phyloP scores from a whole-genome alignment of 2,113 vertebrate genomes.

The Mus musculus region DNA sequence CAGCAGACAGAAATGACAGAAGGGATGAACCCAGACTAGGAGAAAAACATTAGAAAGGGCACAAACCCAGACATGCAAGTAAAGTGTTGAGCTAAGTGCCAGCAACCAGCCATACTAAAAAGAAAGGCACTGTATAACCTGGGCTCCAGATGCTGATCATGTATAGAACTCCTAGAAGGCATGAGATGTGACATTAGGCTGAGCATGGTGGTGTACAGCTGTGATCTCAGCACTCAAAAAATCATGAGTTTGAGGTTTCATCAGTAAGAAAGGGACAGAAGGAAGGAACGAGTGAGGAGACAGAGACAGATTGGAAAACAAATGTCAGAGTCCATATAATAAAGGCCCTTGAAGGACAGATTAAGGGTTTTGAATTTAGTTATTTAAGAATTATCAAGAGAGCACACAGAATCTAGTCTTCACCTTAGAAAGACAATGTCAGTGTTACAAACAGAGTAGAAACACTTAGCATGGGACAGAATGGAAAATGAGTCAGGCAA shows the following conservation, averaged over 20 bases:
- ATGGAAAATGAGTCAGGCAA: slow-evolving; percentile 8
- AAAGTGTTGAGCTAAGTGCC: background rate
- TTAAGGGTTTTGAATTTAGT: slow-evolving; percentile 10
- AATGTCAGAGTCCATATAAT: background rate
- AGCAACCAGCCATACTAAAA: background rate
- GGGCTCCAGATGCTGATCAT: slow-evolving; percentile 15
- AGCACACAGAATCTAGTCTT: background rate
- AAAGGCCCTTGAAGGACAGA: background rate
- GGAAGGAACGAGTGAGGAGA: background rate
- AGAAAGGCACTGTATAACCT: background rate
- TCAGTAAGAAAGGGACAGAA: no score
- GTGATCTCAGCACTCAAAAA: background rate
- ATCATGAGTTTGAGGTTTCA: background rate
- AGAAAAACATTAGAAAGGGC: background rate
- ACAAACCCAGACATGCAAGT: background rate
- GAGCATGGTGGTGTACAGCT: background rate
- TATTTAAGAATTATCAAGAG: slow-evolving; percentile 31
- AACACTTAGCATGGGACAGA: background rate
- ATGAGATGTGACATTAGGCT: background rate
- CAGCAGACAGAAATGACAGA: slow-evolving; percentile 2
- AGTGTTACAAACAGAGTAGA: slow-evolving; percentile 7
- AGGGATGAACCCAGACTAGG: background rate
- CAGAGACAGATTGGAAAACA: background rate
- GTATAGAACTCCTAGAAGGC: slow-evolving; percentile 19
- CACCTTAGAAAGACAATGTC: background rate